Percentiles rank a stretch among this genome's conserved stretches.
Conservation (phyloP, 2,113 vertebrate species). For the Laticauda laticaudata region DNA sequence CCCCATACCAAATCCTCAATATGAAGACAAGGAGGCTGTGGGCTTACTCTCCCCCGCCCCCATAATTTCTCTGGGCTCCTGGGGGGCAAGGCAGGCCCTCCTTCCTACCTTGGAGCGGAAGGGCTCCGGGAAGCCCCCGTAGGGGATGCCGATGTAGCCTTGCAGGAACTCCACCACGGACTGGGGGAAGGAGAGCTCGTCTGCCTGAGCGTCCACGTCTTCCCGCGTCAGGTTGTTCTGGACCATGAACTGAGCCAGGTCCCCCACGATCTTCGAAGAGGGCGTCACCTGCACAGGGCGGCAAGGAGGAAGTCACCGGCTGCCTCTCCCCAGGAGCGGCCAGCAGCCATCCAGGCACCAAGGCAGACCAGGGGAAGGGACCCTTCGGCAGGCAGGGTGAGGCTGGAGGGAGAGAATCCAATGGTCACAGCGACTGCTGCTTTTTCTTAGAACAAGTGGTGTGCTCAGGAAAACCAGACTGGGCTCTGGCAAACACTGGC, state of each 20-base stretch:
- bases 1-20: not conserved
- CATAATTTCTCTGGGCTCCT: not conserved
- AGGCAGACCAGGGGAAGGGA: not conserved
- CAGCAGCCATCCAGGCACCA: not conserved
- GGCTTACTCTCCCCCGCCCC: not conserved
- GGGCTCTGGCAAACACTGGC: not conserved
- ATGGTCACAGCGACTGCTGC: not conserved
- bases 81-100: not conserved
- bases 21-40: not conserved
- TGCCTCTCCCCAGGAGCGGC: not conserved
- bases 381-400: not conserved
- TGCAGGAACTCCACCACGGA: conserved; percentile 94
- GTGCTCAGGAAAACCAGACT: not conserved
- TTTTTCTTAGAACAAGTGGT: not conserved
- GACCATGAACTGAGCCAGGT: conserved; percentile 97
- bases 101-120: conserved; percentile 82
- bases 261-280: conserved; percentile 93
- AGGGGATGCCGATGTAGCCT: conserved; percentile 85
- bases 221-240: conserved; percentile 84
- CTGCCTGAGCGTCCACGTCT: conserved; percentile 83
- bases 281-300: conserved; percentile 80
- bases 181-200: conserved; percentile 90
- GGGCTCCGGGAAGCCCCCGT: conserved; percentile 92
- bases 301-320: not conserved
- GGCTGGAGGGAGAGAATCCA: not conserved